Evolutionary conservation across 2,113 vertebrate genomes (phyloP), one percentile per base, ranked within the genome.

Genomic region (Scolopax mira): DNA sequence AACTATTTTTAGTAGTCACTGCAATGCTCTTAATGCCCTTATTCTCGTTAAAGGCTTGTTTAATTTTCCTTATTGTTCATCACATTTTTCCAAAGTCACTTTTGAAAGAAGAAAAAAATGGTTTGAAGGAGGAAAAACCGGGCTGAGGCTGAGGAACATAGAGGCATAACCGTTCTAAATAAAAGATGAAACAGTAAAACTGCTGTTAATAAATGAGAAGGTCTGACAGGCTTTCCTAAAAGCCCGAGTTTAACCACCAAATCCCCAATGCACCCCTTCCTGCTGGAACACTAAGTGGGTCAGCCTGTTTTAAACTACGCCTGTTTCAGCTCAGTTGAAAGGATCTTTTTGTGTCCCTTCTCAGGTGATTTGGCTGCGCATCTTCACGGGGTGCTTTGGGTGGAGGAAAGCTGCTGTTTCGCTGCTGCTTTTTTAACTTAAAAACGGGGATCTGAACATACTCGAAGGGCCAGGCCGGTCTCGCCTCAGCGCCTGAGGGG

Each of bases 391-490:
- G 18, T 35, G 54, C 41, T 73, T 9, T 33, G 18, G 6, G 33
- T 7, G 64, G 25, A 24, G 35, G 73, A 46, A 66, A 6, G 16
- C 22, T 31, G 39, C 8, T 8, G 12, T 0, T 60, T 28, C 9
- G 18, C 11, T 8, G 6, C 24, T 49, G 28, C 7, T 73, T 78
- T 84, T 95, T 82, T 2, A 39, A 3, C 18, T 31, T 6, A 67
- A 71, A 77, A 78, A 0, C 3, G 6, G 3, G 0, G 4, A 33
- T 3, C 6, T 0, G 6, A 0, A 12, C 28, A 3, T 1, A 0
- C 2, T 25, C 3, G 1, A 3, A 0, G 0, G 0, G 4, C 10
- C 28, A 2, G 10, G 3, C 6, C 19, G 0, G 0, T 0, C 3
- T 0, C 33, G 0, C 72, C 66, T 15, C 55, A 4, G 39, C 18